These are phyloP conservation scores for Rhagium mordax DNA, from an alignment of 2,888 invertebrate species.

Conservation along the genomic window DNA sequence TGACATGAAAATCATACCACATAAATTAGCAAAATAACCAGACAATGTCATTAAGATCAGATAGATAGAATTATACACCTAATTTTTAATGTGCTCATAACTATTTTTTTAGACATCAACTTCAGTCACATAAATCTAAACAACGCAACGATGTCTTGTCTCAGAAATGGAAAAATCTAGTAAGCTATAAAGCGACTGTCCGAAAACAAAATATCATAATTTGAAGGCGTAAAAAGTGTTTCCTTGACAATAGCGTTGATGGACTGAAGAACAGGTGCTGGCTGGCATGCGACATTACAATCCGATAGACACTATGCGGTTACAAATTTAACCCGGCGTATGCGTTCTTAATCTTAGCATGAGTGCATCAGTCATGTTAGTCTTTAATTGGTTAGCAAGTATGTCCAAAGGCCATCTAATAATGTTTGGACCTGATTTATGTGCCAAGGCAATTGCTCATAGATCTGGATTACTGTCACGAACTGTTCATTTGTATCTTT, in stretches of 20 bases:
- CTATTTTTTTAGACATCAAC: too few species aligned
- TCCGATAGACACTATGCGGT: conserved; percentile 33
- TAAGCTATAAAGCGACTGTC: neutral
- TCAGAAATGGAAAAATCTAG: conserved; percentile 21
- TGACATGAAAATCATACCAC: too few species aligned
- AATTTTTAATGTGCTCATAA: too few species aligned
- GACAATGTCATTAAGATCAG: too few species aligned
- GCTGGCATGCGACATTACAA: conserved; percentile 32
- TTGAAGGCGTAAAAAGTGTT: conserved; percentile 13
- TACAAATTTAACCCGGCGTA: conserved; percentile 36
- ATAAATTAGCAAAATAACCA: too few species aligned
- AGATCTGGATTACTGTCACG: conserved; percentile 17
- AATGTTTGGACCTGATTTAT: conserved; percentile 27
- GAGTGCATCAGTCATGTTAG: conserved; percentile 32
- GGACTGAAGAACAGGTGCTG: conserved; percentile 28
- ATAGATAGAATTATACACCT: too few species aligned
- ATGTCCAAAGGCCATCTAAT: conserved; percentile 32
- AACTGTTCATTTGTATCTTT: neutral
- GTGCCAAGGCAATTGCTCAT: conserved; percentile 24
- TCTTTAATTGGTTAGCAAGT: conserved; percentile 27
- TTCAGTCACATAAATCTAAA: too few species aligned
- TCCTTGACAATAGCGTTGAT: conserved; percentile 26
- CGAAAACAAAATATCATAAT: neutral
- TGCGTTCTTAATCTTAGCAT: conserved; percentile 25
- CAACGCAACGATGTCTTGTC: neutral